phyloP scores from a whole-genome alignment of 2,797 vertebrate genomes.

The Girardinus metallicus region DNA sequence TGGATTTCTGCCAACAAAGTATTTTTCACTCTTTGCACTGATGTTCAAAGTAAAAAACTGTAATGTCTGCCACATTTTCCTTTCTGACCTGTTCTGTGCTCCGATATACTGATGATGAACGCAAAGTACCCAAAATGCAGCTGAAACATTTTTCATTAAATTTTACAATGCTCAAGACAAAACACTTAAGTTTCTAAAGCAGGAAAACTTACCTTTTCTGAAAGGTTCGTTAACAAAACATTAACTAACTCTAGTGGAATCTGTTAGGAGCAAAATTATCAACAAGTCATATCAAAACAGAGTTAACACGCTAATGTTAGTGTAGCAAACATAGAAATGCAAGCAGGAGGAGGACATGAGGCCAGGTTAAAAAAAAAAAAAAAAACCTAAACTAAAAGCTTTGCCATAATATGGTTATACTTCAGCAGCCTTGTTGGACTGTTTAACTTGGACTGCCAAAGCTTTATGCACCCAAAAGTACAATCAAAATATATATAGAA shows the following conservation, averaged over 20 bases:
- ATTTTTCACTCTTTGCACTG: background rate
- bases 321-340: background rate
- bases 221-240: background rate
- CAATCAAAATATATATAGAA: background rate
- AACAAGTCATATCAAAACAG: background rate
- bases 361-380: background rate
- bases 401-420: background rate
- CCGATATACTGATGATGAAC: background rate
- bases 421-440: background rate
- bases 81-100: background rate
- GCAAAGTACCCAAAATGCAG: background rate
- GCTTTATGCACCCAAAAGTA: background rate
- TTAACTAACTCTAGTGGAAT: background rate
- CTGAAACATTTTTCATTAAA: background rate
- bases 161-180: background rate
- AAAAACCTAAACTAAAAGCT: background rate
- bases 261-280: background rate
- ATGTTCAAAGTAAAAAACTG: background rate
- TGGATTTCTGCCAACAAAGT: background rate
- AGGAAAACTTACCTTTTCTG: background rate
- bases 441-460: background rate
- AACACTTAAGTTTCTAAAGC: background rate
- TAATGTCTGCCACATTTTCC: background rate
- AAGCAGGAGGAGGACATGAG: background rate
- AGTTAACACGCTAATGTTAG: background rate